phyloP scores from a whole-genome alignment of 2,888 invertebrate species.

The Tortricodes alternella region DNA sequence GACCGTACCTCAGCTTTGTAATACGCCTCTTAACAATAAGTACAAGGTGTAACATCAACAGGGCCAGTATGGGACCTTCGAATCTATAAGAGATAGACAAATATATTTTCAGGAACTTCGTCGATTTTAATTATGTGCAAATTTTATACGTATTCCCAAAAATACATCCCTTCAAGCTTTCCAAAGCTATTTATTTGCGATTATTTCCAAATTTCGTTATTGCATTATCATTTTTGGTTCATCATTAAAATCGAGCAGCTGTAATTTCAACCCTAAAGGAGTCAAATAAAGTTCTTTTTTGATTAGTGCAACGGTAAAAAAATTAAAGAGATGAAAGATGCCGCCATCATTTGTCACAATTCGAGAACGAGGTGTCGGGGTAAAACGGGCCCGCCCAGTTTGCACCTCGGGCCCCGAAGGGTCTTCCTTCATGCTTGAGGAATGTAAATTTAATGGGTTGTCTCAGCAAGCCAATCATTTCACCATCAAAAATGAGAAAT shows the following conservation, averaged over 20 bases:
- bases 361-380: conserved; percentile 73
- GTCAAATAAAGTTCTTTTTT: conserved; percentile 47
- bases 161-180: conserved; percentile 54
- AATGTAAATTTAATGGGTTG: conserved; percentile 73
- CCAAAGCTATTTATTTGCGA: conserved; percentile 74
- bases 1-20: too few relatives aligned
- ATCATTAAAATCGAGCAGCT: conserved; percentile 41
- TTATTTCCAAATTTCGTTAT: conserved; percentile 78
- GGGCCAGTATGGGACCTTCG: too few relatives aligned
- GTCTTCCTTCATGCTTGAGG: conserved; percentile 56
- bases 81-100: too few relatives aligned
- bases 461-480: conserved; percentile 70
- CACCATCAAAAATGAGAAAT: conserved; percentile 69
- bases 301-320: conserved; percentile 37
- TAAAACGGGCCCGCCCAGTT: conserved; percentile 76
- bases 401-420: conserved; percentile 55
- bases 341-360: conserved; percentile 81
- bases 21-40: too few relatives aligned
- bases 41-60: too few relatives aligned
- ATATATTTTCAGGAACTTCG: too few relatives aligned
- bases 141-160: conserved; percentile 67
- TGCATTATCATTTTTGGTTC: conserved; percentile 61
- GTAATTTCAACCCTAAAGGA: conserved; percentile 41
- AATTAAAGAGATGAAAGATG: conserved; percentile 72
- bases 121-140: conserved; percentile 31